These are phyloP conservation scores for Indicator maculatus DNA, from an alignment of 2,113 vertebrate genomes.

Conservation along the genomic window DNA sequence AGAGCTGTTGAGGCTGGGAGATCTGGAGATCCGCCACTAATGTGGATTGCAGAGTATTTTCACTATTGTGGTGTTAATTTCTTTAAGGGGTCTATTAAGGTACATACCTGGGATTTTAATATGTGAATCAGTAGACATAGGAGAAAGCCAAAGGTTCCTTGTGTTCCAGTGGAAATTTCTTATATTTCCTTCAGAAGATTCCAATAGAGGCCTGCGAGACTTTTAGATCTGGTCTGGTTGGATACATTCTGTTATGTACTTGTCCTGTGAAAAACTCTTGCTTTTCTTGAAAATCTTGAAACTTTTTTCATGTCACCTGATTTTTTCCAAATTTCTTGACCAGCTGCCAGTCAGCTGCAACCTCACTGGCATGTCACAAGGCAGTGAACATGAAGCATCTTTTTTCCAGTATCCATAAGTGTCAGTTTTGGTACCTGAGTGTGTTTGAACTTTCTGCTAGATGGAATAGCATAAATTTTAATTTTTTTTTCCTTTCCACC, in stretches of 20 bases:
- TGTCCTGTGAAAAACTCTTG: background rate
- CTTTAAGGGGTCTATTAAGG: background rate
- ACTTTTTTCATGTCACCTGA: background rate
- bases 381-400: rapidly evolving
- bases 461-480: background rate
- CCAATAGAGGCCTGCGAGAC: background rate
- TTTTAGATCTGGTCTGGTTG: background rate
- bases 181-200: background rate
- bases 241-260: background rate
- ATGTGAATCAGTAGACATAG: background rate
- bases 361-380: background rate
- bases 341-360: background rate
- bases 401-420: background rate
- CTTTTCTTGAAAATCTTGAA: background rate
- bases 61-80: background rate
- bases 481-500: background rate
- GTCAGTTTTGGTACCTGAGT: background rate
- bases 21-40: background rate
- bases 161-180: background rate
- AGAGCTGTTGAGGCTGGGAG: background rate
- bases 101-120: background rate
- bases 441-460: background rate
- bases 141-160: background rate
- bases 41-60: background rate
- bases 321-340: background rate